Percentiles rank a stretch among this genome's conserved stretches.
phyloP scores from a whole-genome alignment of 2,113 vertebrate genomes.

The Saguinus imperator region DNA sequence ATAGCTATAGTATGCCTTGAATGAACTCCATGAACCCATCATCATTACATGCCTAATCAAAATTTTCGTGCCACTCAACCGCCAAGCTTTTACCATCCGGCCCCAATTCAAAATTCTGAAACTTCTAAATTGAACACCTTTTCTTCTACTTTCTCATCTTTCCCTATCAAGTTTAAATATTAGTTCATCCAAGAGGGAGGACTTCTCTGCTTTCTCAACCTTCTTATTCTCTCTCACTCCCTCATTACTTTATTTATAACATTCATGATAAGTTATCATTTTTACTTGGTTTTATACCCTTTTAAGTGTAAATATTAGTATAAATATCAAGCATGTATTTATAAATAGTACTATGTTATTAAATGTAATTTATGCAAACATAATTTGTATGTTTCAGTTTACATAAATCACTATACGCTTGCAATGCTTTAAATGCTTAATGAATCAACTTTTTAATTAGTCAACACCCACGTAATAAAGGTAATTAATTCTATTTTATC shows the following conservation, averaged over 20 bases:
- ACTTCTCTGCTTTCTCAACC: background rate
- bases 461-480: background rate
- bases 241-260: background rate
- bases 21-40: background rate
- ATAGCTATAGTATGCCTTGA: no score
- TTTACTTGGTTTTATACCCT: background rate
- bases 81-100: background rate
- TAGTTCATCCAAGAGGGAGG: background rate
- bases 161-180: background rate
- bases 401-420: background rate
- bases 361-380: background rate
- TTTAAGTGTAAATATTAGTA: background rate
- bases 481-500: background rate
- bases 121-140: background rate
- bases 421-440: background rate
- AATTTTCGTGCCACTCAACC: background rate
- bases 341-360: background rate
- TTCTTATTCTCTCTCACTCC: background rate
- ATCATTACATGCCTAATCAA: background rate
- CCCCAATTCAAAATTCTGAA: background rate
- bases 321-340: background rate
- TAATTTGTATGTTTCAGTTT: background rate
- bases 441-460: background rate
- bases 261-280: background rate
- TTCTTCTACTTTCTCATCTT: background rate